Conservation (phyloP, 2,888 invertebrate genomes). For the Catocala fraxini region DNA sequence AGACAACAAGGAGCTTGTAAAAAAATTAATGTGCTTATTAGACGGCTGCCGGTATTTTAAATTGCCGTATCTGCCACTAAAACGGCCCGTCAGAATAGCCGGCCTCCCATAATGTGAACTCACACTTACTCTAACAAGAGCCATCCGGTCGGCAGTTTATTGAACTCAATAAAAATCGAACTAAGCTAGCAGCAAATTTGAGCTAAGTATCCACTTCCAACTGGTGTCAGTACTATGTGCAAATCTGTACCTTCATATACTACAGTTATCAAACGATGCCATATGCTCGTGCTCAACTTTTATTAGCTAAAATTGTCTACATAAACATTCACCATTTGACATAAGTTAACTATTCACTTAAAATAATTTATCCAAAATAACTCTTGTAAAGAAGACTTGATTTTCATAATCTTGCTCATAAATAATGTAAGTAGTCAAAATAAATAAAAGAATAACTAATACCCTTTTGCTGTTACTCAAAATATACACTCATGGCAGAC, state of each 20-base stretch:
- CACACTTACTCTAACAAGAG: constrained; percentile 35
- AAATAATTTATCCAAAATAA: constrained; percentile 23
- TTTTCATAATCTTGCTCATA: constrained; percentile 27
- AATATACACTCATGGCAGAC: constrained; percentile 50
- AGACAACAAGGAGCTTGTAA: too few species aligned
- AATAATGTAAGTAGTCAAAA: constrained; percentile 36
- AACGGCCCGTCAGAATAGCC: not conserved
- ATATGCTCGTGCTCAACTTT: constrained; percentile 29
- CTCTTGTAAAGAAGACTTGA: constrained; percentile 14
- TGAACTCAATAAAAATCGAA: constrained; percentile 30
- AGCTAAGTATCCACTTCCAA: constrained; percentile 21
- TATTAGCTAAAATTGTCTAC: constrained; percentile 30
- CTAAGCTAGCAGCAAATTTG: constrained; percentile 17
- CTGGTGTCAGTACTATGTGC: constrained; percentile 3
- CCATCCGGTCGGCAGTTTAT: constrained; percentile 25
- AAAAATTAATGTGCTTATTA: too few species aligned
- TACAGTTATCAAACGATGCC: constrained; percentile 13
- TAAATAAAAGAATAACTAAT: constrained; percentile 43
- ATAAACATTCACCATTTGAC: constrained; percentile 23
- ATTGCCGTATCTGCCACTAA: not conserved
- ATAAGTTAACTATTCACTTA: constrained; percentile 23
- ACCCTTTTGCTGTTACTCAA: constrained; percentile 41
- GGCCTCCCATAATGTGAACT: constrained; percentile 7
- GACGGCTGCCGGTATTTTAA: too few species aligned
- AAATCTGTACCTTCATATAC: constrained; percentile 1